These are phyloP conservation scores for Polypterus bichir DNA, from an alignment of 2,113 vertebrate species.

Conservation along the genomic window DNA sequence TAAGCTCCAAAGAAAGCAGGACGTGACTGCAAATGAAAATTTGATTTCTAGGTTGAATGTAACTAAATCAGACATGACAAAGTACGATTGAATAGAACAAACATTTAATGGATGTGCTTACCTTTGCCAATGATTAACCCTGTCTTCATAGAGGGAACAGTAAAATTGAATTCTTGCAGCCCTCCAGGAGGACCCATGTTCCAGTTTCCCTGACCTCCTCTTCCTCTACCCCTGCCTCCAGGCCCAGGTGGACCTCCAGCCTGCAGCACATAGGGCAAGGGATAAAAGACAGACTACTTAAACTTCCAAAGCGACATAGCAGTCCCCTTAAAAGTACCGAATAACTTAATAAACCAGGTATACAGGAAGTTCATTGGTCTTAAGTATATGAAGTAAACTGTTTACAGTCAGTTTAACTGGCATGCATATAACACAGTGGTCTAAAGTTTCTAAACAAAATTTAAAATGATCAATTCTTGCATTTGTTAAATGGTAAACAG, in stretches of 20 bases:
- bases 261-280: constrained; percentile 27
- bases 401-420: too few species aligned
- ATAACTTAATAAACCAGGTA: neutral
- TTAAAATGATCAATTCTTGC: too few species aligned
- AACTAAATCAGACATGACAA: neutral
- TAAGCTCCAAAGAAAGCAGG: too few species aligned
- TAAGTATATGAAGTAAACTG: too few species aligned
- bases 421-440: too few species aligned
- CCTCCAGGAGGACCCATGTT: constrained; percentile 96
- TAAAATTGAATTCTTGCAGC: constrained; percentile 93
- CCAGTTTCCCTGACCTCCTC: constrained; percentile 87
- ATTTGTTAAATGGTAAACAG: too few species aligned
- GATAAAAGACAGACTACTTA: neutral
- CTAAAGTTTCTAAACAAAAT: too few species aligned
- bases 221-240: constrained; percentile 82
- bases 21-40: too few species aligned
- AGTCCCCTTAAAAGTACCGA: too few species aligned
- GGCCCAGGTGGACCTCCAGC: constrained; percentile 87
- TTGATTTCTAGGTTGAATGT: too few species aligned
- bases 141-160: constrained; percentile 93
- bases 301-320: too few species aligned
- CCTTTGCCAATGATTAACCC: constrained; percentile 98
- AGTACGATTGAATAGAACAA: neutral
- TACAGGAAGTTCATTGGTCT: too few species aligned
- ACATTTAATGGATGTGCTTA: constrained; percentile 17